Base-by-base conservation (phyloP, 2,888 invertebrate species). In the Drosophila eohydei region DNA sequence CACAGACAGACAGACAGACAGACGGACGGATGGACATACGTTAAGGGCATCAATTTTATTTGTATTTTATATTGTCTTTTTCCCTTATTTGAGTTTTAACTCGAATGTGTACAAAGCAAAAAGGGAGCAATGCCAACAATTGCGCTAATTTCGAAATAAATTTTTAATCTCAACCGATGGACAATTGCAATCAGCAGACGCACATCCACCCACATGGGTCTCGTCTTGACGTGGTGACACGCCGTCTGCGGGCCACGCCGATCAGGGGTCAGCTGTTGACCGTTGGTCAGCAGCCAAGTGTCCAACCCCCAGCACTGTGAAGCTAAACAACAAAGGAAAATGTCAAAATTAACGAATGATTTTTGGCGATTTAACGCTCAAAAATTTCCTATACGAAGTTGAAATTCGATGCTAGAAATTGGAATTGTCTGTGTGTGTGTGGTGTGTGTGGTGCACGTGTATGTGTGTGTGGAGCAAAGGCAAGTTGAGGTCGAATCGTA, bases 121-220 rank as follows among this genome's bases (percentile, higher is more conserved):
- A 78, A 64, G 83, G 73, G 73, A 77, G 71, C 64, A 84, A 80
- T 83, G 71, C 83, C 76, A 89, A 90, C 92, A 92, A 92, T 91
- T 91, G 91, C 85, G 84, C 92, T 91, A 92, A 91, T 92, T 91
- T 86, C 84, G 83, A 88, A 90, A 86, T 90, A 83, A 89, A 90
- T 89, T 88, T 88, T 87, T 90, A 89, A 91, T 90, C 87, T 80
- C 73, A 66, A 75, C 63, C 67, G 46, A 59, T 38, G 77, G 69
- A 81, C 86, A 79, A 68, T 72, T 73, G 77, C 76, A 72, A 70
- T 71, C 58, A 62, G 48, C 66, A 66, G 58, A 70, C 65, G 59
- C 52, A 66, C 32, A 67, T 89, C 80, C 88, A 85, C 82, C 88
- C 84, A 83, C 83, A 83, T 85, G 72, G 54, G 67, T 66, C 61